phyloP scores from a whole-genome alignment of 2,888 invertebrate species.

The Drosophila melanosoma region DNA sequence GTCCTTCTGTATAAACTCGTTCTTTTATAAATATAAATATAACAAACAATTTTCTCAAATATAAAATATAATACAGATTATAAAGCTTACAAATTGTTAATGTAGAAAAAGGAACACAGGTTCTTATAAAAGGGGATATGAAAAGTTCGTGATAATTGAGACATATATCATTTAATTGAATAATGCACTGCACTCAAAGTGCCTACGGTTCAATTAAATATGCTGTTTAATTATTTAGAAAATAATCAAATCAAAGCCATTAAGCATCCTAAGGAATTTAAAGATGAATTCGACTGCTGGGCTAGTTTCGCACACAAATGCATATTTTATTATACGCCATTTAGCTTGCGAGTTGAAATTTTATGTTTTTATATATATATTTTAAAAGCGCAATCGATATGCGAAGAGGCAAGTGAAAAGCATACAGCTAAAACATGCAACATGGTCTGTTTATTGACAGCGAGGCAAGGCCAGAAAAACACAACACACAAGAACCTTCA shows the following conservation, averaged over 20 bases:
- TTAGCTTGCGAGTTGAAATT: slow-evolving; percentile 49
- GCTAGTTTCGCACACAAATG: slow-evolving; percentile 32
- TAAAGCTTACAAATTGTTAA: slow-evolving; percentile 33
- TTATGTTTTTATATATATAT: slow-evolving; percentile 52
- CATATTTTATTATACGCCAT: slow-evolving; percentile 53
- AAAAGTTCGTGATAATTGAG: slow-evolving; percentile 50
- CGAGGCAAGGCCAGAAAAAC: slow-evolving; percentile 13
- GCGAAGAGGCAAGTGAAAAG: slow-evolving; percentile 7
- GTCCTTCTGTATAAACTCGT: background rate
- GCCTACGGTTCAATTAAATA: background rate
- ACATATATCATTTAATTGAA: slow-evolving; percentile 12
- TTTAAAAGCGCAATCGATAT: slow-evolving; percentile 69
- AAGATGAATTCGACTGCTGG: background rate
- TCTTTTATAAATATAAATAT: background rate
- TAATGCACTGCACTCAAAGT: background rate
- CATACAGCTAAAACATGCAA: slow-evolving; percentile 5
- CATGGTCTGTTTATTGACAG: slow-evolving; percentile 24
- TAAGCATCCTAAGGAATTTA: slow-evolving; percentile 14
- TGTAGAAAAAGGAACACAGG: slow-evolving; percentile 65
- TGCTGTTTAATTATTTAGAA: slow-evolving; percentile 12
- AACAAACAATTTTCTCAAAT: slow-evolving; percentile 10
- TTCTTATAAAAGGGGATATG: slow-evolving; percentile 78
- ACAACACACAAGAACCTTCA: slow-evolving; percentile 17
- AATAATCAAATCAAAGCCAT: slow-evolving; percentile 20
- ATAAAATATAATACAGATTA: slow-evolving; percentile 39